Conservation (phyloP, 2,113 vertebrate genomes). For the Fukomys damarensis region DNA sequence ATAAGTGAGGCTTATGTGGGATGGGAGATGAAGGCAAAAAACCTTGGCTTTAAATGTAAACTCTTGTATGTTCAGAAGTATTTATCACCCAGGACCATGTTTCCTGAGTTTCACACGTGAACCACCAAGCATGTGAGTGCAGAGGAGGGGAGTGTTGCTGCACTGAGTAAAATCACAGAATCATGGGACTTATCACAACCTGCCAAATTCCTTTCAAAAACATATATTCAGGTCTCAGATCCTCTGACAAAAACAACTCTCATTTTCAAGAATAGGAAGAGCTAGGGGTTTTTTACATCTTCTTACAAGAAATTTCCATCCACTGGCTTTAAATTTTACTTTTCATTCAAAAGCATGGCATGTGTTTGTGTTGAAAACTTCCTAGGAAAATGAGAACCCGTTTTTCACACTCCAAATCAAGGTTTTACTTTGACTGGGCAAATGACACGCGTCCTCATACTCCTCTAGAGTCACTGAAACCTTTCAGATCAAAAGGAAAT, state of each 20-base stretch:
- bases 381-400: slow-evolving; percentile 45
- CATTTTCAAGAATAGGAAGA: slow-evolving; percentile 73
- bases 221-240: background rate
- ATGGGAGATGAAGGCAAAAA: slow-evolving; percentile 30
- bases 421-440: slow-evolving; percentile 31
- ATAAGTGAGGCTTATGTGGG: background rate
- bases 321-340: slow-evolving; percentile 60
- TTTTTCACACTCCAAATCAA: slow-evolving; percentile 59
- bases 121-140: background rate
- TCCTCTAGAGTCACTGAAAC: slow-evolving; percentile 41
- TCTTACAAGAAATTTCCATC: slow-evolving; percentile 79
- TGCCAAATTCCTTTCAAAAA: background rate
- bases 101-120: background rate
- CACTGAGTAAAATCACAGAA: background rate
- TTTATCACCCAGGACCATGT: background rate
- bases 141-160: accelerated
- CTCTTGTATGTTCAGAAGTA: background rate
- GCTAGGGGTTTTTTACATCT: background rate
- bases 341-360: slow-evolving; percentile 59
- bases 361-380: slow-evolving; percentile 58
- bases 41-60: slow-evolving; percentile 10
- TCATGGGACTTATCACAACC: background rate
- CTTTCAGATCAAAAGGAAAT: slow-evolving; percentile 46
- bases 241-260: slow-evolving; percentile 71
- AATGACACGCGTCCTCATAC: background rate